phyloP scores from a whole-genome alignment of 1,140 invertebrate genomes.

The Colletes latitarsis region DNA sequence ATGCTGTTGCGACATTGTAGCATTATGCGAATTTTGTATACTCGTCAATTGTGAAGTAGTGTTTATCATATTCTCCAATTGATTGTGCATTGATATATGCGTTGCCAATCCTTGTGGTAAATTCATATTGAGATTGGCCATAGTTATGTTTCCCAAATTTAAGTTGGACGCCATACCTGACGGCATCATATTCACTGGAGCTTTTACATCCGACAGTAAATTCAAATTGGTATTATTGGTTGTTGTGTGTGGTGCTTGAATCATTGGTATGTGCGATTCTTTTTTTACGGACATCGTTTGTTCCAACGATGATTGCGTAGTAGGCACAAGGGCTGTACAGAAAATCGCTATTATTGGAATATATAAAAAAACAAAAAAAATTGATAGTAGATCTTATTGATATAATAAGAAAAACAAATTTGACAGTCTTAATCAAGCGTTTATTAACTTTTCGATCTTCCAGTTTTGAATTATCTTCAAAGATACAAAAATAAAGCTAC shows the following conservation, averaged over 20 bases:
- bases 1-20: conserved; percentile 75
- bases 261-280: conserved; percentile 71
- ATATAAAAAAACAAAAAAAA: background rate
- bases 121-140: conserved; percentile 74
- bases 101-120: conserved; percentile 69
- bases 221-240: conserved; percentile 71
- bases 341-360: background rate
- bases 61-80: conserved; percentile 75
- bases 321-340: conserved; percentile 69
- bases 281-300: conserved; percentile 74
- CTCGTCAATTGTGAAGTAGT: conserved; percentile 61
- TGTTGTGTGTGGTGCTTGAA: conserved; percentile 69
- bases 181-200: conserved; percentile 73
- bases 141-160: conserved; percentile 71
- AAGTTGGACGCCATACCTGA: conserved; percentile 71
- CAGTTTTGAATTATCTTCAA: no score
- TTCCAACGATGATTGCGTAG: conserved; percentile 71
- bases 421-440: no score
- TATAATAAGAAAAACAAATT: no score
- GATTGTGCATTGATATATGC: conserved; percentile 74
- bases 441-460: no score
- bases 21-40: conserved; percentile 74
- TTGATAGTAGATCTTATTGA: no score
- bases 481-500: no score
- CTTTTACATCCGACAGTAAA: conserved; percentile 74